A percentile compares a stretch with the other conserved stretches of the same genome.
phyloP scores from a whole-genome alignment of 2,797 vertebrate species.

The Melanotaenia nigrans region DNA sequence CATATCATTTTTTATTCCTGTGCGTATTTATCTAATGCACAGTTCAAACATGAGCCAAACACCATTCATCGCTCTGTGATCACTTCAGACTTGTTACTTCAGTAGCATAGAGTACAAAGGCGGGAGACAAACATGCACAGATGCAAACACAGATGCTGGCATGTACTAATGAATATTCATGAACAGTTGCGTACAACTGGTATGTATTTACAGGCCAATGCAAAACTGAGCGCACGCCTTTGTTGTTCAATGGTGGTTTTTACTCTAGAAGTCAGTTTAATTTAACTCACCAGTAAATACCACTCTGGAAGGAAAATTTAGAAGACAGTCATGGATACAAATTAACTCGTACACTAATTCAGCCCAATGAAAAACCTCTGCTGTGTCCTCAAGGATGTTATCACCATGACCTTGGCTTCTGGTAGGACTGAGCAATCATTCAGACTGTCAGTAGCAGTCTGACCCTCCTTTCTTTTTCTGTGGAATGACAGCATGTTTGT shows the following conservation, averaged over 20 bases:
- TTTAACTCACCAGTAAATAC: neutral
- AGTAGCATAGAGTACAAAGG: constrained; percentile 58
- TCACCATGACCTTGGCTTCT: constrained; percentile 66
- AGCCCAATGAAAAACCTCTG: neutral
- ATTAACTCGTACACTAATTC: constrained; percentile 7
- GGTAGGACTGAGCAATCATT: constrained; percentile 66
- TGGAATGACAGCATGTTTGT: constrained; percentile 57
- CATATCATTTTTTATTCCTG: constrained; percentile 30
- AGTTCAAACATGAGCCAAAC: constrained; percentile 53
- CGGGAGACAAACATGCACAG: constrained; percentile 40
- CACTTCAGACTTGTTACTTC: constrained; percentile 47
- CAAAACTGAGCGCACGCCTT: constrained; percentile 13
- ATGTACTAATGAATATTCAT: constrained; percentile 55
- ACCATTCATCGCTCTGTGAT: constrained; percentile 59
- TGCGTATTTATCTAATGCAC: constrained; percentile 59
- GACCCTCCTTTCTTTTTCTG: constrained; percentile 53
- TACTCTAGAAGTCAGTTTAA: neutral
- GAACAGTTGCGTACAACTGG: constrained; percentile 4
- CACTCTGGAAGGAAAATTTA: neutral
- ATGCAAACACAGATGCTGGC: constrained; percentile 54
- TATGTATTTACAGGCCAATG: constrained; percentile 27
- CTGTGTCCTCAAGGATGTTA: constrained; percentile 35
- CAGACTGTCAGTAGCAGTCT: constrained; percentile 56
- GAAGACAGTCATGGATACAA: neutral
- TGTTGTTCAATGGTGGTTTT: constrained; percentile 15